Evolutionary conservation across 2,113 vertebrate species (phyloP).

Genomic region (Sylvia atricapilla): DNA sequence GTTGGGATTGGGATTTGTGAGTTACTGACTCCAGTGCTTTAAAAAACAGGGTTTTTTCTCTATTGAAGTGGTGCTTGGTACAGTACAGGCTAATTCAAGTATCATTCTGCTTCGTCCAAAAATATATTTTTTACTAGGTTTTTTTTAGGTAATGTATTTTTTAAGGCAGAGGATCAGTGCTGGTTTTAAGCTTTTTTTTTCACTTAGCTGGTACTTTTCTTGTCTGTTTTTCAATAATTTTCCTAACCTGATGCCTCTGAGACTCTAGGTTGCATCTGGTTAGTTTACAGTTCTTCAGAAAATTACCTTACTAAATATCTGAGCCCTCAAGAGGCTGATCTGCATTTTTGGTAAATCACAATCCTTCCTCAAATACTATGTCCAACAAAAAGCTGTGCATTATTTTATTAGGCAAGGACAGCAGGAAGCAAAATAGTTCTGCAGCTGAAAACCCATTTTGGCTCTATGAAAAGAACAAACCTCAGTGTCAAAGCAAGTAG

Average conservation of each 20-base stretch:
- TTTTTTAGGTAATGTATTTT: not conserved
- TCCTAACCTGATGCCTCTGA: not conserved
- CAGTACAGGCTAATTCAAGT: not conserved
- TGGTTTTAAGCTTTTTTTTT: not conserved
- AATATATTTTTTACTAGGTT: not conserved
- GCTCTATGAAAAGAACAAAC: not conserved
- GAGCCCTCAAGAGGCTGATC: not conserved
- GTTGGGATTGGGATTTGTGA: not conserved
- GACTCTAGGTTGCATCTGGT: not conserved
- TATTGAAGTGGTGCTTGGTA: not conserved
- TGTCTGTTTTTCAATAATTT: not conserved
- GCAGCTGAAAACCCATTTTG: not conserved
- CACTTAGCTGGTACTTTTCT: not conserved
- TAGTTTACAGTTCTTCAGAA: not conserved
- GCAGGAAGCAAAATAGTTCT: constrained; percentile 9
- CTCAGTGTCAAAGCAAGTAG: not conserved
- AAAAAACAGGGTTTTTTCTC: not conserved
- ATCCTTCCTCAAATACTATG: not conserved
- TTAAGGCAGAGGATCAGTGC: not conserved
- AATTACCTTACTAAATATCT: not conserved
- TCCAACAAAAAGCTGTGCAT: not conserved
- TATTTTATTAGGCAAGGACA: constrained; percentile 6
- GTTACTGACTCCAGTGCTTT: not conserved
- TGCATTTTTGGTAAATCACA: not conserved
- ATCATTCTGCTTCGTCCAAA: not conserved